Evolutionary conservation across 2,888 invertebrate genomes (phyloP), one percentile per base, ranked within the genome.

Genomic region (Netelia fuscicornis): DNA sequence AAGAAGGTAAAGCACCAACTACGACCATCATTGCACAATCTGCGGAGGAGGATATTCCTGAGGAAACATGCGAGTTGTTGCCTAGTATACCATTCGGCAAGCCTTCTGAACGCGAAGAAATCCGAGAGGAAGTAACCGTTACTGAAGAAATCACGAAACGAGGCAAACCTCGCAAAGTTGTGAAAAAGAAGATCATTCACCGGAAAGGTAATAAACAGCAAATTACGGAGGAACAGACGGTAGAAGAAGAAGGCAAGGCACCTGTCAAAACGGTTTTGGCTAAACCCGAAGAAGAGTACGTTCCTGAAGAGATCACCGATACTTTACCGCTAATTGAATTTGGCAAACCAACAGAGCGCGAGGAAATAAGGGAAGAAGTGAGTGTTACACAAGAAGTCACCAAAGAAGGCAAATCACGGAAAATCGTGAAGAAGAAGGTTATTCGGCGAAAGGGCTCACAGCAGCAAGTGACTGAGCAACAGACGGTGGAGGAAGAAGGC

Each of bases 221-320:
- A 83, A 91, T 91, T 10, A 92, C 93, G n/a, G 88, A 87, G 68
- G 89, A 95, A 87, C 93, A 94, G 87, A 95, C 94, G 0, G 89
- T 94, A 58, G 94, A 95, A 88, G 94, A 94, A 91, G 94, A 95
- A 79, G 94, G 94, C 71, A 94, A 95, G 89, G 92, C 94, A 11
- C 93, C 94, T 0, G 88, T 93, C 0, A 93, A 92, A 0, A 93
- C 92, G 70, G 91, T 94, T 0, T 89, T 90, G 11, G 79, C 68
- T 17, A 20, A 58, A 17, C 87, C 89, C 5, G 88, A 88, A 77
- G 88, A 88, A 3, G 87, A 87, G n/a, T 81, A 89, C 1, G 44
- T 75, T 8, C 65, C 74, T 2, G 92, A 91, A 83, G 64, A 83
- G 2, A 95, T 95, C 5, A 90, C 94, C 17, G 92, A 94, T 89